Evolutionary conservation across 2,113 vertebrate genomes (phyloP), one percentile per base, ranked within the genome.

Genomic region (Misgurnus anguillicaudatus): DNA sequence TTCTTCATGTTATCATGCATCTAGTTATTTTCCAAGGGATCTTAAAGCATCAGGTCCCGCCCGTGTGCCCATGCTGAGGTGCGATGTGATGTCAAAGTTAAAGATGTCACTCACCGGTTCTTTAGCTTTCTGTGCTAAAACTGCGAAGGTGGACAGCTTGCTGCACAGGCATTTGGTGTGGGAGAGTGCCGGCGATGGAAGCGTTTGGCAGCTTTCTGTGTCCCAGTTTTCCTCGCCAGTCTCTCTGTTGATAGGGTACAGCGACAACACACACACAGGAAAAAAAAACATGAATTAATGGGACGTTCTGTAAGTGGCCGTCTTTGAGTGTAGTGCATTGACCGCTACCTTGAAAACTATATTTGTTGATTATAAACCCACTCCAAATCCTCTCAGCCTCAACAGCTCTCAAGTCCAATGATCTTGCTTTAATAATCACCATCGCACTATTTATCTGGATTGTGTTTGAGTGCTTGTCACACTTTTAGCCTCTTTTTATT

Each of bases 151-250:
- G 88, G 96, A 95, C 67, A 97, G 94, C 90, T 92, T 95, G 90
- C 95, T 94, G 93, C 97, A 99, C 89, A 96, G 95, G 91, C 97
- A 99, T 92, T 97, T 98, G 89, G 96, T 98, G 89, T 96, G 95
- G 61, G 74, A 76, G 58, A 96, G 91, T 14, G 95, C 89, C 79
- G 95, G 94, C 66, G 95, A 96, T 83, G 94, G 91, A 85, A 97
- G 92, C 24, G 96, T 98, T 92, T 98, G 95, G 94, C 97, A 99
- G 93, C 94, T 95, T 90, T 97, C 95, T 0, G 95, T 94, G 91
- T 96, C 94, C 97, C 97, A 99, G 94, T 95, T 96, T 89, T 96
- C 95, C 21, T 93, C 92, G 87, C 93, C 96, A 92, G 93, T 90
- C 86, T 98, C 97, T 83, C 97, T 99, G 92, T 90, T 92, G 91